Conservation (phyloP, 2,797 vertebrate species). For the Prionace glauca region DNA sequence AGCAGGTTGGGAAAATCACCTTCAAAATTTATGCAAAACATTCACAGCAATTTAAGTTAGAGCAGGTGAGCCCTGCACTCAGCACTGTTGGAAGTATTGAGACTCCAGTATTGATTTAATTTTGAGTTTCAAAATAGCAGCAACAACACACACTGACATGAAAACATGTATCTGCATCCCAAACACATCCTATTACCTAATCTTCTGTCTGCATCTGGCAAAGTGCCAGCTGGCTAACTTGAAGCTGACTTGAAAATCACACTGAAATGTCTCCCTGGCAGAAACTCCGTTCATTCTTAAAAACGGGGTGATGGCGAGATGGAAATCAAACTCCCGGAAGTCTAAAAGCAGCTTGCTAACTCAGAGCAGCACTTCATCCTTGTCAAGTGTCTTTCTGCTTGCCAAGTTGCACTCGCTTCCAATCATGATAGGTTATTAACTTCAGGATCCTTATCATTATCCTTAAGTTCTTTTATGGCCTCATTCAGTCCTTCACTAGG, state of each 20-base stretch:
- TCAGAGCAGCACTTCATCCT: background rate
- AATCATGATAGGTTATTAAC: background rate
- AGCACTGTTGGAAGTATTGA: background rate
- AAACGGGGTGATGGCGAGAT: background rate
- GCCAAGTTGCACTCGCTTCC: background rate
- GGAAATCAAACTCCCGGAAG: background rate
- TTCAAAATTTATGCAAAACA: no score
- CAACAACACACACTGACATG: background rate
- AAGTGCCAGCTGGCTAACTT: background rate
- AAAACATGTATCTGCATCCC: background rate
- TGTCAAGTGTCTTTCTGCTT: background rate
- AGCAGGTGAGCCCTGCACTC: background rate
- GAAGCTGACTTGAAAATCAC: background rate
- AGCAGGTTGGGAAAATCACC: no score
- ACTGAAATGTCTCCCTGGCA: background rate
- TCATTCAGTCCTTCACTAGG: background rate
- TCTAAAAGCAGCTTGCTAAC: background rate
- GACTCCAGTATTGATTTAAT: background rate
- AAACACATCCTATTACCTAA: background rate
- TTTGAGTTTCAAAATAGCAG: background rate
- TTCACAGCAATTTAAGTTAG: no score
- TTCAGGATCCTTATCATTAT: background rate
- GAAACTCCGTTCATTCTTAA: background rate
- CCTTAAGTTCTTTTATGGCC: background rate
- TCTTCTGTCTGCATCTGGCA: background rate